These are phyloP conservation scores for Eucera pruinosa DNA, from an alignment of 2,888 invertebrate genomes.

Conservation along the genomic window DNA sequence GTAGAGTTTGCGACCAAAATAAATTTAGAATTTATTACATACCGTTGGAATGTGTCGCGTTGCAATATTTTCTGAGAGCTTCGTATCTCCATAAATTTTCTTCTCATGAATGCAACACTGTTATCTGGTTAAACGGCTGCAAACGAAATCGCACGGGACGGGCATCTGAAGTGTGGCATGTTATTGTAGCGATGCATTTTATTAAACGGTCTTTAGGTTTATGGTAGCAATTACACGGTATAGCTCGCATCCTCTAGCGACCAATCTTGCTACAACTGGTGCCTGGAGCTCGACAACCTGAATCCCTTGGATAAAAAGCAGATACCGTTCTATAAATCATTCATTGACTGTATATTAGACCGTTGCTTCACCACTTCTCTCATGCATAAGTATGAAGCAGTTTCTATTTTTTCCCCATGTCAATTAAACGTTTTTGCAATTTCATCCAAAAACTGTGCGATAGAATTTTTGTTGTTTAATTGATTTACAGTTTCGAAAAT, in stretches of 20 bases:
- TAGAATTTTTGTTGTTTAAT: not conserved
- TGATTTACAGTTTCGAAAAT: slow-evolving; percentile 13
- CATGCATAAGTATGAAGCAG: slow-evolving; percentile 62
- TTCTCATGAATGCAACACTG: slow-evolving; percentile 12
- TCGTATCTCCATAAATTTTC: not conserved
- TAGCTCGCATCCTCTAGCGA: slow-evolving; percentile 62
- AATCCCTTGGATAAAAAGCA: slow-evolving; percentile 66
- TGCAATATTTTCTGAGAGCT: not conserved
- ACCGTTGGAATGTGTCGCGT: not conserved
- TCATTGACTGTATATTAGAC: slow-evolving; percentile 65
- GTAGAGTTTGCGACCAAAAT: not conserved
- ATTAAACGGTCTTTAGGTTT: slow-evolving; percentile 62
- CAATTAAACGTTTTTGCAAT: not conserved
- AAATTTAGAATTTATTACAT: not conserved
- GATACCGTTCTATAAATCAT: slow-evolving; percentile 74
- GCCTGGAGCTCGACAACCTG: slow-evolving; percentile 63
- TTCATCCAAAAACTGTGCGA: not conserved
- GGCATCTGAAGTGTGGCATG: not conserved
- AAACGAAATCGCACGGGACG: slow-evolving; percentile 21
- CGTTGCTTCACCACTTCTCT: slow-evolving; percentile 44
- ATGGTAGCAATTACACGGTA: slow-evolving; percentile 62
- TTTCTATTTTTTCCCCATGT: slow-evolving; percentile 9
- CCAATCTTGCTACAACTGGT: slow-evolving; percentile 63
- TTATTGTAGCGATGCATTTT: slow-evolving; percentile 57
- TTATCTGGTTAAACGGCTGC: slow-evolving; percentile 1